phyloP scores from a whole-genome alignment of 2,888 invertebrate genomes.

The Hololepta plana region DNA sequence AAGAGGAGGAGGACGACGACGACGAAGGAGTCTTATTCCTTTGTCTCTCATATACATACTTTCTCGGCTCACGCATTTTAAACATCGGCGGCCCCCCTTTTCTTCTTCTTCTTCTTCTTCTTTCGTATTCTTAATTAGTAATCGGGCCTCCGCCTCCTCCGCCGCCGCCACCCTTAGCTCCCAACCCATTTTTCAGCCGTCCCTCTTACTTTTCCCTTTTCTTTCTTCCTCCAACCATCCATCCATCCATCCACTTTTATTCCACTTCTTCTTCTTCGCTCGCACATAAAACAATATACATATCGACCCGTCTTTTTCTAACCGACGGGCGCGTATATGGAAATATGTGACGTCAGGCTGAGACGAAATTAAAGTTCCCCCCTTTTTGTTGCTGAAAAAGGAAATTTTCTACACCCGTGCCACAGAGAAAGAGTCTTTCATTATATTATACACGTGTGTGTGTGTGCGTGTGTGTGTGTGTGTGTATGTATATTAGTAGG shows the following conservation, averaged over 20 bases:
- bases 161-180: conserved; percentile 6
- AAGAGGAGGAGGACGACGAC: not conserved
- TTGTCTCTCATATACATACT: conserved; percentile 29
- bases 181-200: conserved; percentile 4
- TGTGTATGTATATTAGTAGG: too few relatives aligned
- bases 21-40: conserved; percentile 25
- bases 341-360: conserved; percentile 26
- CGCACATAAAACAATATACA: not conserved
- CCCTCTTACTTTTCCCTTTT: conserved; percentile 7
- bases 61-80: conserved; percentile 31
- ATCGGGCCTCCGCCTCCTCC: conserved; percentile 21
- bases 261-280: not conserved
- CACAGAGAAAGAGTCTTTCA: too few relatives aligned
- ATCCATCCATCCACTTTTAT: conserved; percentile 1
- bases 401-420: conserved; percentile 31
- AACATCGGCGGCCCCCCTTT: too few relatives aligned
- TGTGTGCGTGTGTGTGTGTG: too few relatives aligned
- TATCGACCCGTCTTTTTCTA: not conserved
- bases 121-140: conserved; percentile 55
- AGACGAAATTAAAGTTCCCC: conserved; percentile 27
- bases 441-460: too few relatives aligned
- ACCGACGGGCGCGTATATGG: conserved; percentile 18
- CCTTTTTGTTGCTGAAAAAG: conserved; percentile 21
- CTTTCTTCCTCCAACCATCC: not conserved
- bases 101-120: too few relatives aligned